Conservation (phyloP, 2,113 vertebrate genomes). For the Mormyrus lacerda region DNA sequence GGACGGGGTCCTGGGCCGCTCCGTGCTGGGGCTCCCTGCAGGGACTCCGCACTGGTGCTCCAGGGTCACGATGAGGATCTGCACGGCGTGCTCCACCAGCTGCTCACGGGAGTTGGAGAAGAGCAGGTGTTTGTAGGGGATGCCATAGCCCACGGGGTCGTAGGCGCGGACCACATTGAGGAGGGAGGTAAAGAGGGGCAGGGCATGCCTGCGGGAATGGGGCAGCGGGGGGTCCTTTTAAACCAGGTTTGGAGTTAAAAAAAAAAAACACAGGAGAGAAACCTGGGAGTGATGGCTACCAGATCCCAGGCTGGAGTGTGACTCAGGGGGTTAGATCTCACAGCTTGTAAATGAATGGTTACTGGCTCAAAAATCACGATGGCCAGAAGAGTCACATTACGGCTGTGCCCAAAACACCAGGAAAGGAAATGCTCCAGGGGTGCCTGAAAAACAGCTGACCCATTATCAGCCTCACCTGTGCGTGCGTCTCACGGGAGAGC, state of each 20-base stretch:
- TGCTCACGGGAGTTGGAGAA: slow-evolving; percentile 94
- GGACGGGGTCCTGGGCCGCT: slow-evolving; percentile 74
- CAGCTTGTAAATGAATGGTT: not conserved
- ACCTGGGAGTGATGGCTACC: not conserved
- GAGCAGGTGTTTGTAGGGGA: slow-evolving; percentile 96
- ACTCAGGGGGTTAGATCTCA: not conserved
- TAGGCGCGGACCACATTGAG: slow-evolving; percentile 93
- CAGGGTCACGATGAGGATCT: slow-evolving; percentile 89
- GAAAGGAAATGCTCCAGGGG: not conserved
- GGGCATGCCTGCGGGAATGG: slow-evolving; percentile 68
- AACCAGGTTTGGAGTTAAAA: not conserved
- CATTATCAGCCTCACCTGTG: not conserved
- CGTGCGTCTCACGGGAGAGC: not conserved
- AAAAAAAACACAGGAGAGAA: not conserved
- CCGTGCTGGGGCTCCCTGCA: slow-evolving; percentile 64
- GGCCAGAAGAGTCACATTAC: not conserved
- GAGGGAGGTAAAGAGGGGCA: slow-evolving; percentile 93
- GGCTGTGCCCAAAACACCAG: not conserved
- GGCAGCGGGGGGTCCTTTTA: not conserved
- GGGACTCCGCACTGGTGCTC: slow-evolving; percentile 76
- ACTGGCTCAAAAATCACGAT: not conserved
- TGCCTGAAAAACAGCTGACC: not conserved
- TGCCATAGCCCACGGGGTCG: slow-evolving; percentile 93
- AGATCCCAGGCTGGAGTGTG: not conserved
- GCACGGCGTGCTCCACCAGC: slow-evolving; percentile 88